Conservation (phyloP, 2,888 invertebrate species). For the Chymomyza procnemis region DNA sequence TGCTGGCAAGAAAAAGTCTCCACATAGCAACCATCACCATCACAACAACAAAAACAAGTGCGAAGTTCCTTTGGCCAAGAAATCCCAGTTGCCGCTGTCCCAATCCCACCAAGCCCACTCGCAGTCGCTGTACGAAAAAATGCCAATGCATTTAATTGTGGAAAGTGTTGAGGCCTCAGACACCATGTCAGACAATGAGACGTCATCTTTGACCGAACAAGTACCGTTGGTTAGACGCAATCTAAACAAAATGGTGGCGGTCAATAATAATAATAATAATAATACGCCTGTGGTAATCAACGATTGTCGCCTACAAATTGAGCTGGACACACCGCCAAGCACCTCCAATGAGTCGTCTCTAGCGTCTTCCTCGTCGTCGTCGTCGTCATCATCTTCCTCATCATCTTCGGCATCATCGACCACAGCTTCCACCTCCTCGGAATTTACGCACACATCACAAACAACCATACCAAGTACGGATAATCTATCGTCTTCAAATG, state of each 20-base stretch:
- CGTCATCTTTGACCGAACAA: constrained; percentile 43
- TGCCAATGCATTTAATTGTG: constrained; percentile 66
- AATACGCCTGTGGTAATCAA: neutral
- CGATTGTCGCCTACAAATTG: constrained; percentile 69
- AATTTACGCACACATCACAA: constrained; percentile 66
- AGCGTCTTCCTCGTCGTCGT: constrained; percentile 32
- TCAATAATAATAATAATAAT: no score
- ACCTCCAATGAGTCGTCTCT: constrained; percentile 11
- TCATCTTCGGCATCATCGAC: constrained; percentile 42
- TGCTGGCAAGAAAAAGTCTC: constrained; percentile 59
- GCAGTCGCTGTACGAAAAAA: constrained; percentile 63
- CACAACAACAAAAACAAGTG: neutral
- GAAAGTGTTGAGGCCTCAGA: constrained; percentile 54
- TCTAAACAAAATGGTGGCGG: constrained; percentile 65
- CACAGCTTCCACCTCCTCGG: constrained; percentile 53
- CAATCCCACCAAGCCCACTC: no score
- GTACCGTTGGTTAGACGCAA: constrained; percentile 68
- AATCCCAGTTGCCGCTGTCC: no score
- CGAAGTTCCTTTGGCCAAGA: constrained; percentile 12
- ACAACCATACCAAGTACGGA: constrained; percentile 68
- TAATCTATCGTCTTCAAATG: constrained; percentile 59
- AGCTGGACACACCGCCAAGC: constrained; percentile 34
- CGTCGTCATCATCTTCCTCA: constrained; percentile 37
- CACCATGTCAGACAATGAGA: constrained; percentile 55
- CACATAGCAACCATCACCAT: constrained; percentile 1